A percentile compares a stretch with the other conserved stretches of the same genome.
Conservation (phyloP, 2,888 invertebrate genomes). For the Zygogramma bicolorata region DNA sequence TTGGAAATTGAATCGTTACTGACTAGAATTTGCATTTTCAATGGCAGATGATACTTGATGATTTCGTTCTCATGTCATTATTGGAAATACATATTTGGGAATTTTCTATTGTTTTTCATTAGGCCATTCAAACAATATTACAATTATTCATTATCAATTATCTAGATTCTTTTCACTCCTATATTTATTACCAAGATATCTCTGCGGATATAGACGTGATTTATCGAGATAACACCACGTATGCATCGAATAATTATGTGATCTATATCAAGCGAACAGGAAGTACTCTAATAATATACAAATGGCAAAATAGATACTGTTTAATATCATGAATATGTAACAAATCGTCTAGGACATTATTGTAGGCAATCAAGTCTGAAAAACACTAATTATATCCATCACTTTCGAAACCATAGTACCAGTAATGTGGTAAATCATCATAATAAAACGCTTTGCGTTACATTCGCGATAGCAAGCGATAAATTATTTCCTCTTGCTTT, state of each 20-base stretch:
- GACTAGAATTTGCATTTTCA: too few species aligned
- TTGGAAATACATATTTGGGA: too few species aligned
- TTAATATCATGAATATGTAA: constrained; percentile 1
- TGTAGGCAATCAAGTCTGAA: constrained; percentile 2
- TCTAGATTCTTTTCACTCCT: too few species aligned
- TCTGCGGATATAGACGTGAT: too few species aligned
- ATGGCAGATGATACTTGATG: too few species aligned
- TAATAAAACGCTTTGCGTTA: constrained; percentile 2
- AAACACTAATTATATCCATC: neutral
- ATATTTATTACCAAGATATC: too few species aligned
- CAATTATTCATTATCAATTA: too few species aligned
- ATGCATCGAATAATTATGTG: neutral
- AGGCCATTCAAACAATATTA: too few species aligned
- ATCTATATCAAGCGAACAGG: neutral
- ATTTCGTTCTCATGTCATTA: too few species aligned
- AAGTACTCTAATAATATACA: neutral
- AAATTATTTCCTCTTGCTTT: constrained; percentile 4
- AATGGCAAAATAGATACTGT: neutral
- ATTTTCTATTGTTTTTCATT: too few species aligned
- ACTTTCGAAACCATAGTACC: constrained; percentile 4
- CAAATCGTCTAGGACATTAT: neutral
- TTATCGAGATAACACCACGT: neutral
- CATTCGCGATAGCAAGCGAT: neutral
- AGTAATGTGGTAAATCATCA: constrained; percentile 7
- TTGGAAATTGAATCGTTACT: too few species aligned